A percentile compares a stretch with the other conserved stretches of the same genome.
phyloP scores from a whole-genome alignment of 2,888 invertebrate genomes.

The Parnassius apollo region DNA sequence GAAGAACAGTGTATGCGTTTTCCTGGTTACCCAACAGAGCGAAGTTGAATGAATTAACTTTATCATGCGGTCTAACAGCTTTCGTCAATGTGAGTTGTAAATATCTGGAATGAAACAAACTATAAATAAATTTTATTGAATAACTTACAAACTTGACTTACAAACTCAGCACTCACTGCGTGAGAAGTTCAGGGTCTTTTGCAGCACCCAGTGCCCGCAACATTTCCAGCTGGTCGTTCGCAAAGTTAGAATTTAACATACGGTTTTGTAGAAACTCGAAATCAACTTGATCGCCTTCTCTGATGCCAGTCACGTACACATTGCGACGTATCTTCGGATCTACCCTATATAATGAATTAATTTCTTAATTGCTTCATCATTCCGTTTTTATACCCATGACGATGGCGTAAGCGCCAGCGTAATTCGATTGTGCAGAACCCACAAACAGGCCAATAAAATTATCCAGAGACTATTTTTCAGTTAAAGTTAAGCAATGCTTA shows the following conservation, averaged over 20 bases:
- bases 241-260: conserved; percentile 56
- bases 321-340: conserved; percentile 80
- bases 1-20: conserved; percentile 53
- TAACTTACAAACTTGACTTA: neutral
- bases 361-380: no score
- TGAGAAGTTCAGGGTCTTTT: conserved; percentile 49
- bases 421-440: no score
- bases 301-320: conserved; percentile 84
- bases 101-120: conserved; percentile 48
- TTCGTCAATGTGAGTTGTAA: conserved; percentile 57
- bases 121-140: neutral
- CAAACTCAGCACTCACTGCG: conserved; percentile 43
- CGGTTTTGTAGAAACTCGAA: conserved; percentile 79
- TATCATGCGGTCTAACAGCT: conserved; percentile 65
- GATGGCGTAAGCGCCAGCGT: no score
- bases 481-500: no score
- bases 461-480: no score
- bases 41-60: conserved; percentile 64
- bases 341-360: conserved; percentile 54
- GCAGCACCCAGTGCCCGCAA: conserved; percentile 73
- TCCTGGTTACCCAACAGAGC: conserved; percentile 63
- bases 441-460: no score
- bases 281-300: conserved; percentile 78
- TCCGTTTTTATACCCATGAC: no score
- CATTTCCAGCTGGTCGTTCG: conserved; percentile 74